These are phyloP conservation scores for Tenthredo notha DNA, from an alignment of 2,888 invertebrate genomes.

Conservation along the genomic window DNA sequence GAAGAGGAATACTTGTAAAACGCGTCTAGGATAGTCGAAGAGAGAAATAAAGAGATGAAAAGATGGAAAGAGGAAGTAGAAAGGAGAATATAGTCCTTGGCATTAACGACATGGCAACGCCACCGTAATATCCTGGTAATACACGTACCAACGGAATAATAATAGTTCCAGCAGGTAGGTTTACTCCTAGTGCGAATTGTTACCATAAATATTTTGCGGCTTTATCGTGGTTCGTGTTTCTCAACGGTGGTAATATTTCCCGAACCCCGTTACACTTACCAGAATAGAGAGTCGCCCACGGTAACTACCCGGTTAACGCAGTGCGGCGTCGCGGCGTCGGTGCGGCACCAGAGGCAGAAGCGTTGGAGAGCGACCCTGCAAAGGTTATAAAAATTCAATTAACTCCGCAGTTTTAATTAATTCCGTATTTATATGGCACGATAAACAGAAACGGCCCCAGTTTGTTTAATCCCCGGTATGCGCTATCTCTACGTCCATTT, in stretches of 20 bases:
- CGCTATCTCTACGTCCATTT: slow-evolving; percentile 50
- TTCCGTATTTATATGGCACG: slow-evolving; percentile 72
- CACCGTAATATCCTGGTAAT: not conserved
- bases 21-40: not conserved
- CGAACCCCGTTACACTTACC: slow-evolving; percentile 73
- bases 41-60: not conserved
- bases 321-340: slow-evolving; percentile 61
- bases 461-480: slow-evolving; percentile 64
- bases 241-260: slow-evolving; percentile 68
- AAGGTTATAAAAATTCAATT: slow-evolving; percentile 74
- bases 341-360: slow-evolving; percentile 55
- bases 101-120: slow-evolving; percentile 16
- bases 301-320: slow-evolving; percentile 72
- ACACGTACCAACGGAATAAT: slow-evolving; percentile 21
- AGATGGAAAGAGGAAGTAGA: not conserved
- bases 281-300: slow-evolving; percentile 54
- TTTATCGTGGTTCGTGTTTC: slow-evolving; percentile 38
- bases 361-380: slow-evolving; percentile 61
- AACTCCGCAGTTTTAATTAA: slow-evolving; percentile 72
- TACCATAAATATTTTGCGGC: slow-evolving; percentile 44
- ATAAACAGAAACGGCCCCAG: slow-evolving; percentile 69
- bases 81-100: slow-evolving; percentile 37
- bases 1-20: slow-evolving; percentile 30
- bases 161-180: slow-evolving; percentile 16
- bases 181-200: slow-evolving; percentile 35